Base-by-base conservation (phyloP, 2,113 vertebrate genomes). In the Megaptera novaeangliae region DNA sequence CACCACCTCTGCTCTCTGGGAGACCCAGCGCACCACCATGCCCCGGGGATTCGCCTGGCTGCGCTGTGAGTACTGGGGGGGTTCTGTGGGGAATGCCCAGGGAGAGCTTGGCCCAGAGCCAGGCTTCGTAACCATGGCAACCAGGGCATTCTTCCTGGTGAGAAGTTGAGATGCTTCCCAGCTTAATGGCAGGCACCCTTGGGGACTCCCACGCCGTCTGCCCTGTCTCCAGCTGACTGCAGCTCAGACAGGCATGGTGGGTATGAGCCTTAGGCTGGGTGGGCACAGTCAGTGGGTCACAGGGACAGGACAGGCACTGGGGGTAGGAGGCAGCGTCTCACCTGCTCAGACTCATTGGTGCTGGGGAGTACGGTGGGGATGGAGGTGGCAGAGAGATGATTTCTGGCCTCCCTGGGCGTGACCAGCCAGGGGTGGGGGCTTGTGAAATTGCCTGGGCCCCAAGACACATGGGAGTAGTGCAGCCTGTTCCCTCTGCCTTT, bases 61-160 rank as follows among this genome's bases (percentile, higher is more conserved):
- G 75, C 88, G 31, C 97, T 98, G 98, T 98, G 97, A 98, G 98
- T 98, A 98, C 80, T 7, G 78, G 17, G 36, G 69, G 61, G 21
- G 36, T 4, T 52, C 59, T 6, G 15, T 55, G 91, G 71, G 61
- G 88, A 77, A 63, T 21, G 64, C 57, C 64, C 23, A 5, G 25
- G 95, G 87, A 94, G 88, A 78, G 18, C 57, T 83, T 49, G 91
- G 93, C 44, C 75, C 18, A 15, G 41, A 96, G 91, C 44, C 14
- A 3, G 95, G 72, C 31, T 95, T 49, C 61, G 80, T 97, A 95
- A 86, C 96, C 94, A 84, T 31, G 59, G 84, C 57, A 95, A 97
- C 97, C 3, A 61, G 89, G 89, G 34, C 86, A n/a, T 86, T 94
- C 91, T 78, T 71, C 66, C 83, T 69, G 55, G 39, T 41, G 81